These are phyloP conservation scores for Pipa parva DNA, from an alignment of 2,113 vertebrate genomes.

Conservation along the genomic window DNA sequence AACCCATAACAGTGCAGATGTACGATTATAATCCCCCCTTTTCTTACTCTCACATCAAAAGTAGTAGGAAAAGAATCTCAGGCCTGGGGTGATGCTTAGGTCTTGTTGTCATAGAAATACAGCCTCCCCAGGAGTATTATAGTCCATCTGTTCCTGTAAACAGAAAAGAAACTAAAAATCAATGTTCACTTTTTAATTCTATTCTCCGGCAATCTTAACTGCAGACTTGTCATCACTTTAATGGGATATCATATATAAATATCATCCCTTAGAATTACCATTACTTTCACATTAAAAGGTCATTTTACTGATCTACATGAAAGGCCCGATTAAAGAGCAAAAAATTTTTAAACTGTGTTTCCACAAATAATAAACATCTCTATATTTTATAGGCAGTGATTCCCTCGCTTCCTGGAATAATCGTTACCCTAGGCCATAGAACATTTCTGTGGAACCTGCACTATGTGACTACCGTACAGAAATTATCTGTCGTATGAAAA, in stretches of 20 bases:
- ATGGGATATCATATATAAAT: conserved; percentile 7
- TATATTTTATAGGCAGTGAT: too few species aligned
- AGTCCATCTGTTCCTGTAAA: conserved; percentile 31
- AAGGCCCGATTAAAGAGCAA: too few species aligned
- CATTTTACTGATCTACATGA: neutral
- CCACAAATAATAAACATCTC: too few species aligned
- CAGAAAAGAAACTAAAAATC: conserved; percentile 6
- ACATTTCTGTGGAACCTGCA: too few species aligned
- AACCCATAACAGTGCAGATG: too few species aligned
- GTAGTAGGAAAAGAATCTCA: conserved; percentile 24
- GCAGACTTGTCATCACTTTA: conserved; percentile 3
- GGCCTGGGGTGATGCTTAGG: conserved; percentile 29
- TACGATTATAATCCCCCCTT: conserved; percentile 2
- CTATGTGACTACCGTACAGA: too few species aligned
- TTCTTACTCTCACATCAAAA: conserved; percentile 12
- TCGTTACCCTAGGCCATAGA: too few species aligned
- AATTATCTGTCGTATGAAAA: too few species aligned
- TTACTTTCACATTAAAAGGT: neutral
- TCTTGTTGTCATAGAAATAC: conserved; percentile 27
- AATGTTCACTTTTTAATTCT: conserved; percentile 13
- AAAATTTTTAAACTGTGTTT: too few species aligned
- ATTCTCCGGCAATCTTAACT: conserved; percentile 7
- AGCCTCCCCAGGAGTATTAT: conserved; percentile 24
- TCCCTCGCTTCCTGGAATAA: too few species aligned
- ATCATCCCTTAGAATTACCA: neutral